Conservation (phyloP, 2,797 vertebrate genomes). For the Sus cebifrons region DNA sequence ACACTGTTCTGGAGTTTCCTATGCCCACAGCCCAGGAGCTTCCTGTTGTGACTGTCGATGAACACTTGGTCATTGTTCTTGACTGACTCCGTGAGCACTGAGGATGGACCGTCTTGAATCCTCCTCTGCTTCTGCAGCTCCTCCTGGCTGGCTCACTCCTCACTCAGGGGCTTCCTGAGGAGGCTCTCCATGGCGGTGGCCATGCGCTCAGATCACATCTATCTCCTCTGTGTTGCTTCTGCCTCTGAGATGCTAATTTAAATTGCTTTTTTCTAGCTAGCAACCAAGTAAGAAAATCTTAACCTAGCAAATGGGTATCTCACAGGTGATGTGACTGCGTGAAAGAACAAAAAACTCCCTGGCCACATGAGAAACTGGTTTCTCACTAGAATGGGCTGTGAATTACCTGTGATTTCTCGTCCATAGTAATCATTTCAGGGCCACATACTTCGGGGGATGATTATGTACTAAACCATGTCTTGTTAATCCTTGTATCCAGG, state of each 20-base stretch:
- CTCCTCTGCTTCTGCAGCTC: conserved; percentile 75
- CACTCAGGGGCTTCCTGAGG: neutral
- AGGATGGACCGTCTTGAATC: conserved; percentile 93
- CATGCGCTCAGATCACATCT: neutral
- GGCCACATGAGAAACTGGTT: neutral
- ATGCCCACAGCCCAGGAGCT: conserved; percentile 90
- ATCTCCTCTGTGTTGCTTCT: neutral
- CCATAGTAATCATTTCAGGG: neutral
- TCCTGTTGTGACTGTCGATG: conserved; percentile 94
- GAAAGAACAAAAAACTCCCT: neutral
- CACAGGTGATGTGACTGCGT: neutral
- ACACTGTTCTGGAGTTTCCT: conserved; percentile 81
- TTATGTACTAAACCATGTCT: conserved; percentile 39
- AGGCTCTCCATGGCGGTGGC: conserved; percentile 19
- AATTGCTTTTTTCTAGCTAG: neutral
- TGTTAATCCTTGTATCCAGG: neutral
- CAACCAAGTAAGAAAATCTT: conserved; percentile 2
- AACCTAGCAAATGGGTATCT: neutral
- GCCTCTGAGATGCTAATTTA: neutral
- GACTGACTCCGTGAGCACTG: conserved; percentile 93
- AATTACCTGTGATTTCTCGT: neutral
- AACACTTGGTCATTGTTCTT: conserved; percentile 94
- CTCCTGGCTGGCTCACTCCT: neutral
- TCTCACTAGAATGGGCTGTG: neutral
- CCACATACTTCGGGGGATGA: neutral